A percentile compares a stretch with the other conserved stretches of the same genome.
Evolutionary conservation across 2,113 vertebrate species (phyloP).

Genomic region (Passer montanus): DNA sequence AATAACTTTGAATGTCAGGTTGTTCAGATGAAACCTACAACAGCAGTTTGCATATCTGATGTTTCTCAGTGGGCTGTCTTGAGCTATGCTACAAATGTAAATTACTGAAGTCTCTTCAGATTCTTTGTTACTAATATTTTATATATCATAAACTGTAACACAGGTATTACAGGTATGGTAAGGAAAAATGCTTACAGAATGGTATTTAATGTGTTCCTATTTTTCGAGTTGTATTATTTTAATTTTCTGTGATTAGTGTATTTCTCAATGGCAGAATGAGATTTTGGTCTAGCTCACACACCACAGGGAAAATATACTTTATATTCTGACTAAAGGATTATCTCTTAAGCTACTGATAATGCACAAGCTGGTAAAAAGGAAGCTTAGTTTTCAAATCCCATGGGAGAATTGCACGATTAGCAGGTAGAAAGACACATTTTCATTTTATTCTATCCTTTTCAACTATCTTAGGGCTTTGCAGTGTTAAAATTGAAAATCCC

Average conservation of each 20-base stretch:
- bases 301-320: neutral
- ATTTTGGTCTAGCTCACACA: neutral
- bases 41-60: neutral
- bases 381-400: neutral
- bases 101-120: neutral
- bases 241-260: neutral
- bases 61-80: neutral
- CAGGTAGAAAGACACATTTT: neutral
- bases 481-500: neutral
- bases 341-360: neutral
- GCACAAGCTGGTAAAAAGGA: neutral
- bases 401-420: neutral
- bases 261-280: neutral
- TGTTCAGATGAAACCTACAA: neutral
- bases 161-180: neutral
- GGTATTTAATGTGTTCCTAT: neutral
- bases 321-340: neutral
- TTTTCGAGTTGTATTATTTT: neutral
- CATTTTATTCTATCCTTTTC: neutral
- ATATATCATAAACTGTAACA: neutral
- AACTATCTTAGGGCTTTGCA: neutral
- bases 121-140: neutral
- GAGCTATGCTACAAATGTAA: neutral
- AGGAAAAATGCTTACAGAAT: neutral
- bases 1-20: neutral